These are phyloP conservation scores for Cancer borealis DNA, from an alignment of 2,888 invertebrate species.

Conservation along the genomic window DNA sequence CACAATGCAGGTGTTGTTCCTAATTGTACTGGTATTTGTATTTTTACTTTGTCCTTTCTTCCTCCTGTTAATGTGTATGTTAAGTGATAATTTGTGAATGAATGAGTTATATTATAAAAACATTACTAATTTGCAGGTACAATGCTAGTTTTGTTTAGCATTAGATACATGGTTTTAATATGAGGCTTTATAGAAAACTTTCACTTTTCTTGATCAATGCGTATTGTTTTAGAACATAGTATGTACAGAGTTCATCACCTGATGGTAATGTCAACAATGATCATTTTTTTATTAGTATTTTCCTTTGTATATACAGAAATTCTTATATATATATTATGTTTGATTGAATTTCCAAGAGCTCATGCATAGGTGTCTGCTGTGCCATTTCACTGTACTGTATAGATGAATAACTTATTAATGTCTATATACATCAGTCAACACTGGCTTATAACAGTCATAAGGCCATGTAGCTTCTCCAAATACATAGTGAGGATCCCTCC, in stretches of 20 bases:
- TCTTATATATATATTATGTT: neutral
- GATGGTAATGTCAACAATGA: neutral
- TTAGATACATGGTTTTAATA: neutral
- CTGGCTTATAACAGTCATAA: conserved; percentile 18
- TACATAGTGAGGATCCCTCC: neutral
- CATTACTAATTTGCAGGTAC: neutral
- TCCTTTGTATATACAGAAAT: neutral
- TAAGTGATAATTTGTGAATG: neutral
- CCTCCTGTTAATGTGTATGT: neutral
- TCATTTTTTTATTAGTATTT: neutral
- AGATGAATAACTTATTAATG: conserved; percentile 5
- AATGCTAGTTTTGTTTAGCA: neutral
- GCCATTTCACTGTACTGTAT: conserved; percentile 23
- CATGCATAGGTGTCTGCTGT: conserved; percentile 10
- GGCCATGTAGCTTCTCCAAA: neutral
- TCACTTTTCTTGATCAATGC: neutral
- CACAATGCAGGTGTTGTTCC: conserved; percentile 4
- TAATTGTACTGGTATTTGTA: neutral
- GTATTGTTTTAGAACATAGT: neutral
- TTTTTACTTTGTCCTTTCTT: neutral
- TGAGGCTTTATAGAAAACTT: neutral
- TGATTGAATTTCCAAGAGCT: neutral
- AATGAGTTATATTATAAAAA: neutral
- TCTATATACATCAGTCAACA: neutral
- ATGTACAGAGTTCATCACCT: neutral